Evolutionary conservation across 2,888 invertebrate species (phyloP), one percentile per base, ranked within the genome.

Genomic region (Mayetiola destructor): DNA sequence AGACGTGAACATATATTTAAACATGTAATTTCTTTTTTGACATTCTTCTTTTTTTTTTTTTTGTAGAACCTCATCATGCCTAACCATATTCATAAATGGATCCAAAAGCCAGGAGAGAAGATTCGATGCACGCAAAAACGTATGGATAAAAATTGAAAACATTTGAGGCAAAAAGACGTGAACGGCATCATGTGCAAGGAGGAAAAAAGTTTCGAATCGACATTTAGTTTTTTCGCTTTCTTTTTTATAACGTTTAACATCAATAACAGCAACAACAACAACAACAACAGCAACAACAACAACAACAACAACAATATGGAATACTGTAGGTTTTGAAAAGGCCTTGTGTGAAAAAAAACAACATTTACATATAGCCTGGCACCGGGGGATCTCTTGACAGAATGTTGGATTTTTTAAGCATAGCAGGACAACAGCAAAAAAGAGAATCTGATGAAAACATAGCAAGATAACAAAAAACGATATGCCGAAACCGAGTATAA

Each of bases 51-150:
- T 48, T 14, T 6, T n/a, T 23, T 27, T 14, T 16, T 48, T 48
- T 27, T 48, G 23, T 48, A 27, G 27, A 48, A 27, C 27, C 40
- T 40, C 21, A 48, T 48, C 27, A 23, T 5, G 1, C n/a, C 23
- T 48, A 48, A n/a, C n/a, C 48, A 48, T 48, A 48, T 48, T 48
- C 48, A 48, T 27, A 9, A 48, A 39, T n/a, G 48, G 27, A 27
- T 16, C 27, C 12, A 14, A 20, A 3, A 39, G 9, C 2, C 5
- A 18, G 3, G 39, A 39, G 4, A 37, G 14, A 37, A 14, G n/a
- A 37, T 9, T n/a, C 14, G 10, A 4, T 2, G 39, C 39, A 5
- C 5, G 20, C 2, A 39, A 39, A 18, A 10, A 39, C 6, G 18
- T 6, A 39, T 16, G 6, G 4, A 27, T n/a, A 48, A 20, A 39